Evolutionary conservation across 2,888 invertebrate genomes (phyloP), one percentile per base, ranked within the genome.

Genomic region (Masnerella sp.): DNA sequence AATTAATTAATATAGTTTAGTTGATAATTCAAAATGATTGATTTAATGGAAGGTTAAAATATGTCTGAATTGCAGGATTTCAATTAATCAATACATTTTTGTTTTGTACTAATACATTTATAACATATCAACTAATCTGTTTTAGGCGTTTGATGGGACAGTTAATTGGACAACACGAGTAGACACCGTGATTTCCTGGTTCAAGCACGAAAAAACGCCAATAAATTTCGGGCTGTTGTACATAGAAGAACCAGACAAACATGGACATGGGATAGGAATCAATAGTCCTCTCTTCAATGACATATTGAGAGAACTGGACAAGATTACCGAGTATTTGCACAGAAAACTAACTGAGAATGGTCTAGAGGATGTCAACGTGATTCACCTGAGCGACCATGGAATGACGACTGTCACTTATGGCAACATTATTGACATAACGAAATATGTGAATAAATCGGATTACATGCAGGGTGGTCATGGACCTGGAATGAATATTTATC

Each of bases 301-400:
- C 20, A 79, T 89, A 52, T 82, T 91, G 3, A 78, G 80, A 54
- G 85, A 88, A 78, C 79, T 91, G 15, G 90, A 91, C 74, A 88
- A 89, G 72, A 83, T 91, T 3, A 90, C 91, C 0, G 88, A 88
- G 51, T 92, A 93, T 82, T 87, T 91, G 88, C 81, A 89, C 88
- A 80, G 90, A 28, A 85, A 90, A 82, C 81, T 94, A n/a, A 83
- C 88, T 58, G 78, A 87, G 12, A 80, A 88, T 65, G 87, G 89
- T 15, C 84, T 93, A 47, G 87, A 90, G 20, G 88, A 88, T 75
- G 89, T 91, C 0, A 93, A 93, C 82, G 88, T 94, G 0, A 89
- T 94, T 61, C 89, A 94, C 71, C 84, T 93, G 38, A 93, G 93
- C 85, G 94, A 94, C 85, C 94, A 94, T 85, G 94, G 94, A 11